phyloP scores from a whole-genome alignment of 2,113 vertebrate genomes.

The Naja naja region DNA sequence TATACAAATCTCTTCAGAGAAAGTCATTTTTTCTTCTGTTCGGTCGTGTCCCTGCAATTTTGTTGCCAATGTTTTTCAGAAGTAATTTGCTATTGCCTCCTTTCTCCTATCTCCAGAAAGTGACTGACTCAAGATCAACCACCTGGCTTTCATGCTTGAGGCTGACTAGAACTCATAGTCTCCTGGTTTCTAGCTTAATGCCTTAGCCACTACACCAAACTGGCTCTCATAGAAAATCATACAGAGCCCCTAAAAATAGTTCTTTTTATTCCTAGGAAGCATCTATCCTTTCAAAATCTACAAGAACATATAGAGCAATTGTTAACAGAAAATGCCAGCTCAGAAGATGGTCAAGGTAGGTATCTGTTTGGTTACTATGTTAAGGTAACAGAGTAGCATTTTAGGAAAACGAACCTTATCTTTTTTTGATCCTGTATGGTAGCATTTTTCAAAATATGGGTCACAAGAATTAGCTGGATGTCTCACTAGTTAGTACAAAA shows the following conservation, averaged over 20 bases:
- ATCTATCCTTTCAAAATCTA: slow-evolving; percentile 90
- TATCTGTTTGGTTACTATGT: slow-evolving; percentile 3
- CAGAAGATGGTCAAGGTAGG: slow-evolving; percentile 79
- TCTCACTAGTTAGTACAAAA: neutral
- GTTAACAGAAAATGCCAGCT: slow-evolving; percentile 76
- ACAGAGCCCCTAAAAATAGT: slow-evolving; percentile 35
- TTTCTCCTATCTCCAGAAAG: neutral
- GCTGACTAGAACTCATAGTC: neutral
- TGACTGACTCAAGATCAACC: neutral
- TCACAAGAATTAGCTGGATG: neutral
- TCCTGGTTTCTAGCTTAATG: neutral
- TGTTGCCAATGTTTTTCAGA: neutral
- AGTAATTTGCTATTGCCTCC: neutral
- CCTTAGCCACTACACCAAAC: neutral
- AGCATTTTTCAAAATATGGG: neutral
- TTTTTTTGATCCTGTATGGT: neutral
- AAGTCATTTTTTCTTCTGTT: neutral
- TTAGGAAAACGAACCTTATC: neutral
- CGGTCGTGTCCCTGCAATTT: neutral
- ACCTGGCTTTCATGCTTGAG: neutral
- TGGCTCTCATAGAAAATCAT: neutral
- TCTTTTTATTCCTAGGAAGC: slow-evolving; percentile 75
- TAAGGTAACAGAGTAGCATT: neutral
- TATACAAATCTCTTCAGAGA: neutral
- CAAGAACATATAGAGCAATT: slow-evolving; percentile 83